Conservation (phyloP, 2,888 invertebrate genomes). For the Masnerella sp. region DNA sequence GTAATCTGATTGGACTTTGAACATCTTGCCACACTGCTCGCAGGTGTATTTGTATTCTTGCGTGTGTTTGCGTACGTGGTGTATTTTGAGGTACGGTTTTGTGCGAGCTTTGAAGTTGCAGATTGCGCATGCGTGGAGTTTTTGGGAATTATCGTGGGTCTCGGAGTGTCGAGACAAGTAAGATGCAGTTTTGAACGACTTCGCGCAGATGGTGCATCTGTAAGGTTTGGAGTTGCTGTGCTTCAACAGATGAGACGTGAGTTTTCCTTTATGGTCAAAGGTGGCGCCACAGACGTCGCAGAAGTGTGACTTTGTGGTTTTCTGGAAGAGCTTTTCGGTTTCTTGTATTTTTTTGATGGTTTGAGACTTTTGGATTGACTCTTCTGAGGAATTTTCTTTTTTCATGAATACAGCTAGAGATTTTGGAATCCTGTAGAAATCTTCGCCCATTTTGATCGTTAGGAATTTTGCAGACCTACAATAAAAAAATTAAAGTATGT, state of each 20-base stretch:
- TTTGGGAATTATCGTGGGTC: conserved; percentile 69
- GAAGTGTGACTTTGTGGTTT: conserved; percentile 55
- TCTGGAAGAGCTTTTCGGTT: no score
- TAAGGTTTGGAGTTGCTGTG: conserved; percentile 72
- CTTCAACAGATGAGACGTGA: conserved; percentile 70
- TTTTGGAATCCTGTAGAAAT: conserved; percentile 72
- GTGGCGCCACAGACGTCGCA: conserved; percentile 70
- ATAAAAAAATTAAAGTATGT: conserved; percentile 40
- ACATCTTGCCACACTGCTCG: conserved; percentile 79
- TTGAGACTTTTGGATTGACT: not conserved
- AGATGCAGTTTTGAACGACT: conserved; percentile 70
- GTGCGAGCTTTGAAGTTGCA: conserved; percentile 72
- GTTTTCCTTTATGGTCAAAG: conserved; percentile 70
- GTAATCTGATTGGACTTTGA: conserved; percentile 79
- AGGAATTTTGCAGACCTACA: conserved; percentile 73
- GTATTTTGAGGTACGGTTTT: conserved; percentile 71
- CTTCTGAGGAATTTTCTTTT: conserved; percentile 63
- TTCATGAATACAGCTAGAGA: conserved; percentile 71
- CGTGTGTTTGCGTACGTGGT: conserved; percentile 72
- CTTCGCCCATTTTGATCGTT: conserved; percentile 72
- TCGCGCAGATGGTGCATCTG: conserved; percentile 70
- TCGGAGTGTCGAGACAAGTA: conserved; percentile 72
- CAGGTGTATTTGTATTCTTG: conserved; percentile 79
- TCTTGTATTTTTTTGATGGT: conserved; percentile 61
- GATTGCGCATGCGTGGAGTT: conserved; percentile 66